Evolutionary conservation across 2,888 invertebrate genomes (phyloP), one percentile per base, ranked within the genome.

Genomic region (Hololepta plana): DNA sequence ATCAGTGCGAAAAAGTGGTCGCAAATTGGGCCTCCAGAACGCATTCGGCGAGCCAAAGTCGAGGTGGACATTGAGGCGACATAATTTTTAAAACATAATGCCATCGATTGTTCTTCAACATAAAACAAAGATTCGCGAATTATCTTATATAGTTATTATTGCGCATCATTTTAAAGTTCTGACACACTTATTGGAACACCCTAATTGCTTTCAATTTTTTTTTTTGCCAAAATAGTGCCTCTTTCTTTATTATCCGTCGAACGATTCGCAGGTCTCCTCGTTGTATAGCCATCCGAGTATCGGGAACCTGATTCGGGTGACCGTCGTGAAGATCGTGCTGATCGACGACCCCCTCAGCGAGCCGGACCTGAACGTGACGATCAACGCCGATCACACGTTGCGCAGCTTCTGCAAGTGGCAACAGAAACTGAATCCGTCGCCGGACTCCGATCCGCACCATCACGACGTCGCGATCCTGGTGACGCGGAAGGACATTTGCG

Each of bases 381-480:
- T 75, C 27, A 80, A 84, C 51, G 88, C 88, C 0, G 85, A 87
- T 46, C 61, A 66, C 35, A 82, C 85, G 7, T 60, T 90, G 33
- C 67, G 69, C 36, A 79, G 77, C 40, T 90, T 90, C 60, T 90
- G 90, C 57, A 61, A 59, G 38, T 85, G 82, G 82, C 84, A 85
- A 49, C 66, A 71, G 42, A 60, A 60, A 24, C 55, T 74, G 32
- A 87, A 87, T 51, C 74, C 76, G 2, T 60, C 60, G 12, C 67
- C 74, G 39, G 84, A 87, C 44, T 58, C 66, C 8, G 74, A 87
- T 53, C 84, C 85, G 2, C 73, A 82, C 45, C 87, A 88, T 46
- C 87, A 88, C 50, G 88, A 88, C 47, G 84, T 85, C 4, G 88
- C 85, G 20, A 72, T 88, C 37, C 62, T 88, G 23, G 69, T 88